phyloP scores from a whole-genome alignment of 2,888 invertebrate genomes.

The Thera obeliscata region DNA sequence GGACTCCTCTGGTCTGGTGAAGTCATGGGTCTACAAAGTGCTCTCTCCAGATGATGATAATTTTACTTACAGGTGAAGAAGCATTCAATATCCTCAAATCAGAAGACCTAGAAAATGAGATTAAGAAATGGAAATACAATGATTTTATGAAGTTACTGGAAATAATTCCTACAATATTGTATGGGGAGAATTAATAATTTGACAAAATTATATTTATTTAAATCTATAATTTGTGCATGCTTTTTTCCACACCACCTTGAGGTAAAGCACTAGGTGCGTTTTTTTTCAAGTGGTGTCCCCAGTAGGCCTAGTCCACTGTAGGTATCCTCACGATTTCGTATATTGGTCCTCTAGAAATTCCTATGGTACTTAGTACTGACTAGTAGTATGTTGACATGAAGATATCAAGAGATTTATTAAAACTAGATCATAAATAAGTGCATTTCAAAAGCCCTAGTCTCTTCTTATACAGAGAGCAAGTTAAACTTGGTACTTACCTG shows the following conservation, averaged over 20 bases:
- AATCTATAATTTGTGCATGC: constrained; percentile 30
- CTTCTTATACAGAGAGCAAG: background rate
- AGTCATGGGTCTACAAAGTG: no score
- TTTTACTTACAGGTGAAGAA: constrained; percentile 52
- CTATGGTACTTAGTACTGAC: background rate
- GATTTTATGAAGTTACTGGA: constrained; percentile 62
- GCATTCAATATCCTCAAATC: constrained; percentile 53
- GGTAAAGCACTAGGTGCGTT: constrained; percentile 54
- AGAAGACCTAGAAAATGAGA: constrained; percentile 60
- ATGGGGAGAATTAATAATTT: constrained; percentile 2
- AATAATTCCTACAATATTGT: constrained; percentile 43
- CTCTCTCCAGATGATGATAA: background rate
- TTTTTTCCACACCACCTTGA: constrained; percentile 55
- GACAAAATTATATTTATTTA: background rate
- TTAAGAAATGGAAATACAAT: constrained; percentile 64
- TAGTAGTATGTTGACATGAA: no score
- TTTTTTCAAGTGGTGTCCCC: constrained; percentile 60
- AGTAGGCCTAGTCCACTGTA: constrained; percentile 52
- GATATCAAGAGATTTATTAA: background rate
- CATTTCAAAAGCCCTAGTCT: constrained; percentile 25
- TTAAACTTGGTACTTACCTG: constrained; percentile 10
- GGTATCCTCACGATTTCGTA: background rate
- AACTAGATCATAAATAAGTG: constrained; percentile 6
- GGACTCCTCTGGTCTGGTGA: no score
- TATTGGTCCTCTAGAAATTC: background rate